Evolutionary conservation across 2,113 vertebrate genomes (phyloP).

Genomic region (Erinaceus europaeus): DNA sequence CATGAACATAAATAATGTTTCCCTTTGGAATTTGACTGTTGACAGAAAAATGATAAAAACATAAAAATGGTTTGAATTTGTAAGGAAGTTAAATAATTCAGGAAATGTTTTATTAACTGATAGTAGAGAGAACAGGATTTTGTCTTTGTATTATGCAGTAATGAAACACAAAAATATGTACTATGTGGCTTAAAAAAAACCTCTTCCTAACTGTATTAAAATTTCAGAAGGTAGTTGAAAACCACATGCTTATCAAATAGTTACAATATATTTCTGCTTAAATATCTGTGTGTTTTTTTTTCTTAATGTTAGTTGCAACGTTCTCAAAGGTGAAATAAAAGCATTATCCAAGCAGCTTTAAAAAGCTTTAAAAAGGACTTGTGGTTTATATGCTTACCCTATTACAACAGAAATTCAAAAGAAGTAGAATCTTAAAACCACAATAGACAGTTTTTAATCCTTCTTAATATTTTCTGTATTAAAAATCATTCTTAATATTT

Average conservation of each 20-base stretch:
- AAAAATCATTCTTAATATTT: too few relatives aligned
- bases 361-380: constrained; percentile 43
- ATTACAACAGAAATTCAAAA: constrained; percentile 72
- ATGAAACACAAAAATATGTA: constrained; percentile 77
- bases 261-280: constrained; percentile 71
- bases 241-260: constrained; percentile 81
- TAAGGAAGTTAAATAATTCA: constrained; percentile 82
- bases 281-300: constrained; percentile 67
- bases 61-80: constrained; percentile 69
- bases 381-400: constrained; percentile 75
- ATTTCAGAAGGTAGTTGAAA: constrained; percentile 80
- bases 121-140: constrained; percentile 81
- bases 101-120: constrained; percentile 87
- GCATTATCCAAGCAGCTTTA: constrained; percentile 21
- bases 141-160: constrained; percentile 69
- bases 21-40: constrained; percentile 65
- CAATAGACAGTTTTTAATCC: constrained; percentile 30
- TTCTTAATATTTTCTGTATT: background rate
- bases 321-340: constrained; percentile 67
- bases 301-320: constrained; percentile 28
- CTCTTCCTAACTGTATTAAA: constrained; percentile 79
- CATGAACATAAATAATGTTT: constrained; percentile 63
- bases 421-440: constrained; percentile 58
- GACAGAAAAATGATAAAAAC: constrained; percentile 66
- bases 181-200: constrained; percentile 67